These are phyloP conservation scores for fruit fly (Drosophila melanogaster) DNA, from an alignment of 1,140 invertebrate species.

Conservation along the genomic window Release_6_plus_ISO1_MT NC_004354.4:10583001-10583500, in stretches of 20 bases:
- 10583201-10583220: neutral
- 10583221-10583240: neutral
- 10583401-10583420: constrained; percentile 13
- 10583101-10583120: constrained; percentile 33
- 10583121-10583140: constrained; percentile 14
- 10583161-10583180: neutral
- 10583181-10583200: constrained; percentile 7
- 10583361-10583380: neutral
- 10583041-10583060: constrained; percentile 6
- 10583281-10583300: neutral
- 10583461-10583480: constrained; percentile 7
- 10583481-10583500: constrained; percentile 3
- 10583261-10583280: neutral
- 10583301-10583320: neutral
- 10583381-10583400: neutral
- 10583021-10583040: constrained; percentile 23
- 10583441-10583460: constrained; percentile 1
- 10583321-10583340: neutral
- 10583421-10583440: constrained; percentile 33
- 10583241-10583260: neutral
- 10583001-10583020: neutral
- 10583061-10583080: constrained; percentile 24
- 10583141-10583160: neutral
- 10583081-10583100: constrained; percentile 6
- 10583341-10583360: too few relatives aligned